These are phyloP conservation scores for Urocyon cinereoargenteus DNA, from an alignment of 2,797 vertebrate genomes.

Conservation along the genomic window DNA sequence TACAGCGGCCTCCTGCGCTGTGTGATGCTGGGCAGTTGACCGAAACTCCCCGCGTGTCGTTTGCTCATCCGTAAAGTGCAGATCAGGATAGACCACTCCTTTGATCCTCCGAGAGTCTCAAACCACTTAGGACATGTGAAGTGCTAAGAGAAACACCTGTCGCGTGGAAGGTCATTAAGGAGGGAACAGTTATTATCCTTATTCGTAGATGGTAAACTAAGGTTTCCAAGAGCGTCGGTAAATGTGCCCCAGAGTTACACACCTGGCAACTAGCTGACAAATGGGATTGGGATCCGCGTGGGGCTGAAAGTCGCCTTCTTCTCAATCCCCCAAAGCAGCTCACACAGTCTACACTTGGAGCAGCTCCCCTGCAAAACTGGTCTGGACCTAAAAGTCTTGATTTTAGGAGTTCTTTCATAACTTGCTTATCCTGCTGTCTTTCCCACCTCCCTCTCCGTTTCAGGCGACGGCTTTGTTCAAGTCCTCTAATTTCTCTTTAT, in stretches of 20 bases:
- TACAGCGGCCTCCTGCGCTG: neutral
- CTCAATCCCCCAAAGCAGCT: too few relatives aligned
- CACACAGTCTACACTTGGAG: neutral
- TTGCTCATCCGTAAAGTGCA: neutral
- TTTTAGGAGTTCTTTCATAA: neutral
- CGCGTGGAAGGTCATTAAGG: neutral
- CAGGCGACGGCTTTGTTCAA: fast-evolving
- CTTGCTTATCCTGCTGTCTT: neutral
- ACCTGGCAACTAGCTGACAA: neutral
- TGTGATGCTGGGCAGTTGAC: neutral
- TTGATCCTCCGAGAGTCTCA: neutral
- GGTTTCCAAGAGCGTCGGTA: neutral
- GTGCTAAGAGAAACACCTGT: too few relatives aligned
- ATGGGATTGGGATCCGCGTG: neutral
- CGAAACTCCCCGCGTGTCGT: neutral
- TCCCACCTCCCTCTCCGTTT: neutral
- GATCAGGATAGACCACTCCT: neutral
- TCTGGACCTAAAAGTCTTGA: too few relatives aligned
- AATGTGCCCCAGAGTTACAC: too few relatives aligned
- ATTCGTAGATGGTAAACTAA: neutral
- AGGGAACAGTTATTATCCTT: fast-evolving
- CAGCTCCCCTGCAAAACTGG: too few relatives aligned
- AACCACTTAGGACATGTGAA: neutral
- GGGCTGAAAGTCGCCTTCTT: too few relatives aligned
- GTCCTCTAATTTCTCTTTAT: neutral